Percentiles rank a stretch among this genome's conserved stretches.
Conservation (phyloP, 2,113 vertebrate species). For the Bolborhynchus lineola region DNA sequence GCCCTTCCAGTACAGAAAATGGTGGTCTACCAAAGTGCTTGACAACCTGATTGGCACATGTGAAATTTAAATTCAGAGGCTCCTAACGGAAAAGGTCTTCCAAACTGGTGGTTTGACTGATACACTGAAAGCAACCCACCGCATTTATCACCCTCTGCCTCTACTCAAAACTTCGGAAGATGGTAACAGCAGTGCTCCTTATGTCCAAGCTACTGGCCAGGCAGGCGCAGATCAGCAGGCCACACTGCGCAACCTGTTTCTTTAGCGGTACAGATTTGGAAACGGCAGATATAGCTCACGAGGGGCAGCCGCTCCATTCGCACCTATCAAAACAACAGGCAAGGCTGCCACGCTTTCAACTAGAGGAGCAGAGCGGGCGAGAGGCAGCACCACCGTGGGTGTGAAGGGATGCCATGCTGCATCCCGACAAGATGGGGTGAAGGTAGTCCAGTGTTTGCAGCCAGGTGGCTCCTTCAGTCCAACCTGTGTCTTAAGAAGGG, state of each 20-base stretch:
- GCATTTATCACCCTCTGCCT: slow-evolving; percentile 46
- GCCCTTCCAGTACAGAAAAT: slow-evolving; percentile 66
- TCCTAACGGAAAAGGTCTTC: slow-evolving; percentile 3
- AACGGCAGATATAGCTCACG: slow-evolving; percentile 9
- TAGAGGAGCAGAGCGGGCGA: background rate
- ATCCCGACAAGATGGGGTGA: background rate
- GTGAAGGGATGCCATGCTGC: background rate
- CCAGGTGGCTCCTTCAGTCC: slow-evolving; percentile 22
- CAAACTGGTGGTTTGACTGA: slow-evolving; percentile 44
- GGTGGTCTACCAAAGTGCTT: slow-evolving; percentile 52
- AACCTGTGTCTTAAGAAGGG: slow-evolving; percentile 21
- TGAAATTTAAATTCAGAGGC: slow-evolving; percentile 8
- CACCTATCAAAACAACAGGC: slow-evolving; percentile 51
- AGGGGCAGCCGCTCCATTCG: slow-evolving; percentile 43
- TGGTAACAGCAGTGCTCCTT: slow-evolving; percentile 44
- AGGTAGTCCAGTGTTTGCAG: background rate
- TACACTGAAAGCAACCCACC: slow-evolving; percentile 37
- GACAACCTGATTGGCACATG: slow-evolving; percentile 49
- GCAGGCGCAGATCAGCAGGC: slow-evolving; percentile 49
- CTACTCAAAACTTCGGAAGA: background rate
- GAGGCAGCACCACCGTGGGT: background rate
- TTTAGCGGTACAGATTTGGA: slow-evolving; percentile 47
- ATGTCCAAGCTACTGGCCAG: slow-evolving; percentile 53
- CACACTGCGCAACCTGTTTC: slow-evolving; percentile 40
- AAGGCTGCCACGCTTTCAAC: slow-evolving; percentile 29